Evolutionary conservation across 2,888 invertebrate species (phyloP).

Genomic region (Nomada goodeniana): DNA sequence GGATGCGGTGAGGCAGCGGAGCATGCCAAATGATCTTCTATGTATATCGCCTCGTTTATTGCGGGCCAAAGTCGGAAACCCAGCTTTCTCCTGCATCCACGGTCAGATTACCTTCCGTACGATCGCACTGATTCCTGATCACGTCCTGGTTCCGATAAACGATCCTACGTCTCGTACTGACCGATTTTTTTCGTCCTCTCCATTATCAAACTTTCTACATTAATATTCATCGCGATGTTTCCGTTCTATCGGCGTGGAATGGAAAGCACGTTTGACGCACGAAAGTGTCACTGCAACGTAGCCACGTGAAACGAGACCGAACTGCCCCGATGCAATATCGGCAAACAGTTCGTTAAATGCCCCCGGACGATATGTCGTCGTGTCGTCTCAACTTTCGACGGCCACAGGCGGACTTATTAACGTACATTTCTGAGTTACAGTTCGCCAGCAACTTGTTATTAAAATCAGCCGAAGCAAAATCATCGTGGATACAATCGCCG

Average conservation of each 20-base stretch:
- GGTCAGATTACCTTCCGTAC: slow-evolving; percentile 60
- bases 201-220: slow-evolving; percentile 38
- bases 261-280: neutral
- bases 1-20: slow-evolving; percentile 61
- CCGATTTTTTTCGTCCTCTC: slow-evolving; percentile 60
- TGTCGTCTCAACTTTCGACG: too few species aligned
- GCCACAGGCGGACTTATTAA: too few species aligned
- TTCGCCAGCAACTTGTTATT: too few species aligned
- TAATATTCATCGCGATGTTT: slow-evolving; percentile 23
- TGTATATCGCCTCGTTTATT: slow-evolving; percentile 66
- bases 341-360: too few species aligned
- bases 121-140: slow-evolving; percentile 66
- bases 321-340: neutral
- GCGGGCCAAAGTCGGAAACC: slow-evolving; percentile 63
- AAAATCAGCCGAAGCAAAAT: too few species aligned
- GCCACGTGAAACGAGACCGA: neutral
- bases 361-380: too few species aligned
- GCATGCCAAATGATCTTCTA: slow-evolving; percentile 67
- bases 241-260: neutral
- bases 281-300: neutral
- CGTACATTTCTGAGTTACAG: too few species aligned
- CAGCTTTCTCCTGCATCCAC: slow-evolving; percentile 70
- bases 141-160: slow-evolving; percentile 65
- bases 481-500: too few species aligned
- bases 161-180: slow-evolving; percentile 41